Base-by-base conservation (phyloP, 2,113 vertebrate genomes). In the Labeo rohita region DNA sequence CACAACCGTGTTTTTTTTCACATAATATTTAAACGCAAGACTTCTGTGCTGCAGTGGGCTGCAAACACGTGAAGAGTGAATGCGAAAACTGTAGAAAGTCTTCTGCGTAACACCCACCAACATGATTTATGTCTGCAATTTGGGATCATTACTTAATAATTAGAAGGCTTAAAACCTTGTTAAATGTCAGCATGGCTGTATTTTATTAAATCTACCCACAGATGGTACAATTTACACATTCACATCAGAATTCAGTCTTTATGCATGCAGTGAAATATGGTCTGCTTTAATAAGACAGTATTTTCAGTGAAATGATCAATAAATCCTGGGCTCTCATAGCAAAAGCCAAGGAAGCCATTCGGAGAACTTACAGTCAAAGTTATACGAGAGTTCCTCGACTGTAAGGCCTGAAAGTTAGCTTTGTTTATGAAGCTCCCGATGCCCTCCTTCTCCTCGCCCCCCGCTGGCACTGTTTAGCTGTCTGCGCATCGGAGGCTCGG, bases 401-500 rank as follows among this genome's bases (percentile, higher is more conserved):
- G n/a, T 45, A 43, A 23, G 23, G 59, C 47, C 73, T 34, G 23
- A 11, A 87, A 82, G 56, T 86, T 47, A 72, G 6, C 50, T 18
- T 79, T 74, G 85, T 84, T 86, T 88, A 84, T 75, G 78, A 63
- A 81, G 16, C 45, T 2, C 50, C 79, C 49, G 34, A 50, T 8
- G 8, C 16, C 83, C 61, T 45, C 56, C 54, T 85, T 84, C 74
- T 39, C 49, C 49, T 86, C 80, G 49, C 86, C 88, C 88, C 84
- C 81, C 72, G n/a, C 87, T 86, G 88, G 87, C 87, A 88, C 88
- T 89, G 87, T 91, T 91, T 89, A 68, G 80, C 89, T 87, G 89
- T 87, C 91, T 88, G 85, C 85, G 87, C n/a, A 87, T 89, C 81
- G 83, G 86, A 89, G 89, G 87, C 91, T 88, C 87, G 85, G 75